Base-by-base conservation (phyloP, 30 jellyfish, hydroid and myxozoan species). In the Hydractinia symbiolongicarpus region DNA sequence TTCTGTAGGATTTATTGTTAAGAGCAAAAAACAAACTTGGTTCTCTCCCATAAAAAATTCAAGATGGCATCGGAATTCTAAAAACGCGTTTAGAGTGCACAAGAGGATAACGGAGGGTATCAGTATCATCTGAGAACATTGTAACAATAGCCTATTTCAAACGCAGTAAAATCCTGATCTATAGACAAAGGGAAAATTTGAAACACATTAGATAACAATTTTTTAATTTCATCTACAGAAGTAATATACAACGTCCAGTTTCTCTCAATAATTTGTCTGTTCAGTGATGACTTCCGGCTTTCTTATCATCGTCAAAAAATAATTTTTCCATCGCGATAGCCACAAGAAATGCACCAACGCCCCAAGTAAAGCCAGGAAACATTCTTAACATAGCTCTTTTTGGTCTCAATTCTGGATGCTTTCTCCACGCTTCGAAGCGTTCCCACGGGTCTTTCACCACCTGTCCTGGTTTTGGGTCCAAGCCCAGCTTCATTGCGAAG, bases 341-440 rank as follows among this genome's bases (percentile, higher is more conserved):
- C 9, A 85, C 95, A 51, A 90, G 53, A 55, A 90, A 90, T 0
- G 93, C 97, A 60, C 95, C 97, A 84, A 90, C 70, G 17, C 97
- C 97, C 81, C 90, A 79, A n/a, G 91, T 88, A 66, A 90, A 81
- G 84, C 97, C 97, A 9, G 95, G 97, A 64, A 90, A 70, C 67
- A 84, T 40, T 40, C 86, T 57, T 78, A 83, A 21, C 40, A 84
- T 57, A 11, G 83, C 86, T 5, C 77, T 68, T 71, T 56, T 77
- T 40, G 95, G 93, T 61, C 73, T 30, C 84, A 76, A 13, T 4
- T 74, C 90, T 5, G 97, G 97, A 61, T 90, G 97, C 62, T 90
- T 79, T 53, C 97, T 78, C 97, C 97, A 90, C 52, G 97, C 97
- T 86, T 90, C 97, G 79, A 90, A 90, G 52, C 97, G 71, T n/a